Evolutionary conservation across 2,113 vertebrate genomes (phyloP), one percentile per base, ranked within the genome.

Genomic region (Salvelinus namaycush): DNA sequence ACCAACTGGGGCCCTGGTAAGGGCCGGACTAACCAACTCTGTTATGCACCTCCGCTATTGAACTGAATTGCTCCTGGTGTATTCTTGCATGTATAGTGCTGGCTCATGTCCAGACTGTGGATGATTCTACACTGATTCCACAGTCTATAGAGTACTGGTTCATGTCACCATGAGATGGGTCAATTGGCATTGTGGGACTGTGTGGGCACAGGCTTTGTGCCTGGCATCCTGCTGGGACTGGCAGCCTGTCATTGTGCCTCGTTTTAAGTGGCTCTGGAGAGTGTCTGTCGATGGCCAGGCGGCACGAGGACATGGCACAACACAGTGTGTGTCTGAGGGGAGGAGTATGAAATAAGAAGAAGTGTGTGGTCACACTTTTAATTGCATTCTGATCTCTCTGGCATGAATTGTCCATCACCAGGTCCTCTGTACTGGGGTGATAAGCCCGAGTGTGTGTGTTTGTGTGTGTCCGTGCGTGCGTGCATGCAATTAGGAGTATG

Each of bases 311-410:
- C 70, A 60, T n/a, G 49, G 54, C 24, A 72, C 70, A 29, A 27
- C 24, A 72, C 70, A 29, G 24, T 9, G 51, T 16, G 54, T 73
- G 71, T 5, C 71, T 49, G 29, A 70, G 69, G 31, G 44, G 44
- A 51, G 69, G 48, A 3, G 24, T 54, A 39, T 31, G 68, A 12
- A n/a, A 20, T 54, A 22, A 27, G 24, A 26, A 75, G 75, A 76
- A 51, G 78, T 44, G 65, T 27, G 34, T 44, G 26, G 57, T 70
- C 75, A 16, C 76, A 49, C 51, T 68, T 77, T 75, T 70, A 82
- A 78, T 82, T 68, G 51, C 22, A 24, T 44, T 39, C 3, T 68
- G 49, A 67, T 73, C 49, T 64, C n/a, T 22, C 31, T 9, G 34
- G 29, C 67, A 26, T 34, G n/a, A 54, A 26, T 12, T 39, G 1